Base-by-base conservation (phyloP, 1,140 invertebrate genomes). In the Ctenoplectra terminalis region DNA sequence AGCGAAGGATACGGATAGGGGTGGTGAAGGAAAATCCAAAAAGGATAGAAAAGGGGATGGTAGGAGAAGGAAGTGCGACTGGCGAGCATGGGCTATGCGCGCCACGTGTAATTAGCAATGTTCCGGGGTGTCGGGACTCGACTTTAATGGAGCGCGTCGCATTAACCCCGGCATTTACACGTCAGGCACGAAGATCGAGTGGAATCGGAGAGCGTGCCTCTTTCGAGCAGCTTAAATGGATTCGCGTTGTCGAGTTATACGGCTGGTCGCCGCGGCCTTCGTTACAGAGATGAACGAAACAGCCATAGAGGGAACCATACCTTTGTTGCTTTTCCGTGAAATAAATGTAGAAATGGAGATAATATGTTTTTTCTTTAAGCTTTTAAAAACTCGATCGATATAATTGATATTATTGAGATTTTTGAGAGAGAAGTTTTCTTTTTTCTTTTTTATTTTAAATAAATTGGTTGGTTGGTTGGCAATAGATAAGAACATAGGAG, bases 91-190 rank as follows among this genome's bases (percentile, higher is more conserved):
- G 86, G 75, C 86, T 87, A 83, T 87, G 81, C 78, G 70, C 78
- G 80, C 87, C 87, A 88, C 86, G 86, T 88, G 86, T 88, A 90
- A 90, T 90, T 90, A 89, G 88, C 88, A 81, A 89, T 89, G 86
- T 90, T 86, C 88, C 80, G 77, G 79, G 76, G 75, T 87, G 84
- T 88, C 76, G 84, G 75, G 86, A 82, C 86, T 90, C 88, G 88
- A 88, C 89, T 90, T 90, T 89, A 90, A 90, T 90, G 88, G 86
- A 89, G 86, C 89, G 86, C 86, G 86, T 90, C 88, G 88, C 84
- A 90, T 89, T 90, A 89, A 89, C 89, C 84, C 84, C 81, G 82
- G 87, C 84, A 88, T 88, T 90, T 89, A 82, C 87, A 88, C 81
- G 86, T 89, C 89, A 87, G 84, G 84, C 76, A 83, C 70, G 78